Conservation (phyloP, 2,888 invertebrate species). For the Ennomos quercinarius region DNA sequence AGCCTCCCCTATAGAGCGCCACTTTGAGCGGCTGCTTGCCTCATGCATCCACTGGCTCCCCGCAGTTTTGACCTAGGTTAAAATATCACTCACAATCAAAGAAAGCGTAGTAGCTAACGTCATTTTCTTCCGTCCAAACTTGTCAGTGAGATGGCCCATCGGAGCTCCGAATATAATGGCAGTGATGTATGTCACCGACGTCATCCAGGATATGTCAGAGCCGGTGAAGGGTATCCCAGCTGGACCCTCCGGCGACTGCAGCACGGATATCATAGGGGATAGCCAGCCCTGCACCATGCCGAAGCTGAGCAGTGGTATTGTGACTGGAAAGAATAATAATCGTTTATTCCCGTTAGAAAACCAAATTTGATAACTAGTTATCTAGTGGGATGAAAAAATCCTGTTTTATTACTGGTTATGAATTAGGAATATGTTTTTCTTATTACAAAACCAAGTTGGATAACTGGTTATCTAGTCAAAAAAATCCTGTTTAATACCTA, state of each 20-base stretch:
- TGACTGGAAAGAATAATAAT: conserved; percentile 55
- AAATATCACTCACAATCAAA: conserved; percentile 68
- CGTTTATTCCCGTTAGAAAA: too few species aligned
- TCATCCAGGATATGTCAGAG: conserved; percentile 74
- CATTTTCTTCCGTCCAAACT: conserved; percentile 75
- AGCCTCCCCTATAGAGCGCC: too few species aligned
- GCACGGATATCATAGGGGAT: conserved; percentile 76
- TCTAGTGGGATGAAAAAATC: too few species aligned
- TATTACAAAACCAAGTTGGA: too few species aligned
- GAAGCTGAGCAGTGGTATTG: conserved; percentile 75
- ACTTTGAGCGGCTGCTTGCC: too few species aligned
- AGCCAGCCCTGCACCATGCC: conserved; percentile 81
- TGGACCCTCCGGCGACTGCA: conserved; percentile 68
- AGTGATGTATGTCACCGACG: conserved; percentile 78
- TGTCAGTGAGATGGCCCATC: conserved; percentile 76
- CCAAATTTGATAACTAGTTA: too few species aligned
- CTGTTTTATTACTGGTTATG: too few species aligned
- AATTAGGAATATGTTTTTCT: too few species aligned
- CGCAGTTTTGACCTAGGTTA: too few species aligned
- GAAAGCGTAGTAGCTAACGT: conserved; percentile 72
- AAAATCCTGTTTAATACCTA: too few species aligned
- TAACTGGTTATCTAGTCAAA: too few species aligned
- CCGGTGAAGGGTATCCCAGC: conserved; percentile 64
- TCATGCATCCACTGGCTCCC: too few species aligned
- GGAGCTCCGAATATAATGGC: conserved; percentile 77